Evolutionary conservation across 2,888 invertebrate genomes (phyloP), one percentile per base, ranked within the genome.

Genomic region (Scaptomyza caliginosa): DNA sequence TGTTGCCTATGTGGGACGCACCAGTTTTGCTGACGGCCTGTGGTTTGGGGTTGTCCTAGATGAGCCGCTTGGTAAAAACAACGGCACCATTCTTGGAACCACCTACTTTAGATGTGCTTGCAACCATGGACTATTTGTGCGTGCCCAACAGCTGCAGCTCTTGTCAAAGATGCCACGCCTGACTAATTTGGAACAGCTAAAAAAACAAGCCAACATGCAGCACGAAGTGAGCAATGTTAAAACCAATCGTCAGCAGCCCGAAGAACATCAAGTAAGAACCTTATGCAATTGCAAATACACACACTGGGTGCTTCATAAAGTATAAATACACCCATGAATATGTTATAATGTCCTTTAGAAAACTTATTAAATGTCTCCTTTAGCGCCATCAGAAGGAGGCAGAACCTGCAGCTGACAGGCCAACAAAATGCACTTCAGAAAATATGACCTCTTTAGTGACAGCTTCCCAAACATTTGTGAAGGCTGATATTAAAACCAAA

Each of bases 41-140:
- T 98, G 98, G 98, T 95, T 99, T 77, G 99, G 99, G 8, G 95
- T 99, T 2, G 94, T 97, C 62, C 93, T 99, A 54, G 98, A 99
- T 90, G 97, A 98, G 88, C 94, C 98, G 0, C 97, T 96, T 90
- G 99, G 99, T 23, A 98, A 98, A 91, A 99, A 99, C 90, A 98
- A 99, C 93, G 99, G 99, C 21, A 95, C 96, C 39, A 95, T 99
- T 26, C 95, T 97, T 78, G 98, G 97, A 46, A 96, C 96, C 88
- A 93, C 94, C 26, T 99, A 99, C 92, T 99, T 99, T 91, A 94
- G 95, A 95, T 99, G 99, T 90, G 94, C 95, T 45, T 96, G 97
- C 43, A 97, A 97, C 91, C 94, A 94, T 93, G 99, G 99, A 4
- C 96, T 98, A 89, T 99, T 99, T 92, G 97, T 99, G 10, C 94